Base-by-base conservation (phyloP, 1,140 invertebrate species). In the Caenorhabditis inopinata region DNA sequence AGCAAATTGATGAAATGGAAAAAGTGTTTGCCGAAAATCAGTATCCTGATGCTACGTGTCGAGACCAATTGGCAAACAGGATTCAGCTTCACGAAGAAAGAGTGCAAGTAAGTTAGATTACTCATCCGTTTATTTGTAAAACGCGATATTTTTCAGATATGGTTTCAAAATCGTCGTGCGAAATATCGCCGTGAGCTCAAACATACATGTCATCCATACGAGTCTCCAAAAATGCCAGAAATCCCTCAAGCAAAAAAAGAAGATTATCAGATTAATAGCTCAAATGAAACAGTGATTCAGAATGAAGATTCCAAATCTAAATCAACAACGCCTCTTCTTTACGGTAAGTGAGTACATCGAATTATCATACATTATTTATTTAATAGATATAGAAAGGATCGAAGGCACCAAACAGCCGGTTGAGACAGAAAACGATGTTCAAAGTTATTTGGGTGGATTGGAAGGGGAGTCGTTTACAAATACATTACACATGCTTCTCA, bases 1-100 rank as follows among this genome's bases (percentile, higher is more conserved):
- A 7, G 35, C 58, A 68, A 68, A 68, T 68, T 21, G 58, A 68
- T 21, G 58, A 68, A 21, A 18, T 68, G 32, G 58, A 68, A 68
- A 68, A 68, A 18, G 58, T 68, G 16, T 68, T 68, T 21, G 58
- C 58, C 6, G 32, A 68, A 1, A 68, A 68, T 27, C 58, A 68
- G n/a, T 68, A 68, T 38, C 58, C 58, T 3, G 58, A 68, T 42
- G 32, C 58, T 6, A 21, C 32, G 0, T 7, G 32, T 2, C 58
- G 58, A 11, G 58, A 68, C 2, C 4, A 68, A 38, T 27, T 68
- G 32, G 58, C 58, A 18, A 68, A 9, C n/a, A 68, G 12, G 38
- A 42, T 68, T 42, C 58, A 68, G 38, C 58, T 68, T 9, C 58
- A 68, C 4, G 58, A 68, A 38, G 58, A 68, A 38, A 18, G 58